A percentile compares a stretch with the other conserved stretches of the same genome.
Conservation (phyloP, 2,113 vertebrate genomes). For the Ctenomys sociabilis region DNA sequence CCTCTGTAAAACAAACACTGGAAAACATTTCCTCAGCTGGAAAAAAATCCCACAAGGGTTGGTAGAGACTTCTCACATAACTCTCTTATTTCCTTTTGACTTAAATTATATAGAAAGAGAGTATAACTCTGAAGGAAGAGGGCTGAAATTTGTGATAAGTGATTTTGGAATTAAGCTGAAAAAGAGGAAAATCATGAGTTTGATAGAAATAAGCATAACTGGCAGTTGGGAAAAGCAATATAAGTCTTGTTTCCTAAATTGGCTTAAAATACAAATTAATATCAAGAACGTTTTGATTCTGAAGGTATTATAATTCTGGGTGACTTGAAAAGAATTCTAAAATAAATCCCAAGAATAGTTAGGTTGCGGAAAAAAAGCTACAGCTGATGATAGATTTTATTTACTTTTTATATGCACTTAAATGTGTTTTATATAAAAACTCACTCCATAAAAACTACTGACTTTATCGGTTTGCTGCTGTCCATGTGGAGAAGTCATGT, state of each 20-base stretch:
- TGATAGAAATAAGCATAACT: constrained; percentile 36
- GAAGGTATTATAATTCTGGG: constrained; percentile 64
- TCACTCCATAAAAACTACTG: not conserved
- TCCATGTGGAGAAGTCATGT: constrained; percentile 26
- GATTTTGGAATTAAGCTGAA: constrained; percentile 69
- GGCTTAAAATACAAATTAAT: constrained; percentile 55
- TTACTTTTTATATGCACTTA: constrained; percentile 39
- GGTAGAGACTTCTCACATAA: not conserved
- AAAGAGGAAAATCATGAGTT: constrained; percentile 67
- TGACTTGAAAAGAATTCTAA: constrained; percentile 68
- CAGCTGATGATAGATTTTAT: constrained; percentile 10
- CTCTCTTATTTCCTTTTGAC: constrained; percentile 27
- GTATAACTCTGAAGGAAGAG: constrained; percentile 5
- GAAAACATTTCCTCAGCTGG: not conserved
- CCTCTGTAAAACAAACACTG: not conserved
- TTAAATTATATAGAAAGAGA: constrained; percentile 22
- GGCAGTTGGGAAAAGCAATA: constrained; percentile 61
- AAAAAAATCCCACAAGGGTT: not conserved
- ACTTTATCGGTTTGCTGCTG: constrained; percentile 13
- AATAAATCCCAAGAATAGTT: constrained; percentile 47
- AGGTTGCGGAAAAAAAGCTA: not conserved
- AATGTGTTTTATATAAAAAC: constrained; percentile 48
- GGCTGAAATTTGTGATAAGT: constrained; percentile 57
- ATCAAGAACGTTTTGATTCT: constrained; percentile 42
- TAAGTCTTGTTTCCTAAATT: constrained; percentile 58